Evolutionary conservation across 2,888 invertebrate species (phyloP).

Genomic region (Pelosia muscerda): DNA sequence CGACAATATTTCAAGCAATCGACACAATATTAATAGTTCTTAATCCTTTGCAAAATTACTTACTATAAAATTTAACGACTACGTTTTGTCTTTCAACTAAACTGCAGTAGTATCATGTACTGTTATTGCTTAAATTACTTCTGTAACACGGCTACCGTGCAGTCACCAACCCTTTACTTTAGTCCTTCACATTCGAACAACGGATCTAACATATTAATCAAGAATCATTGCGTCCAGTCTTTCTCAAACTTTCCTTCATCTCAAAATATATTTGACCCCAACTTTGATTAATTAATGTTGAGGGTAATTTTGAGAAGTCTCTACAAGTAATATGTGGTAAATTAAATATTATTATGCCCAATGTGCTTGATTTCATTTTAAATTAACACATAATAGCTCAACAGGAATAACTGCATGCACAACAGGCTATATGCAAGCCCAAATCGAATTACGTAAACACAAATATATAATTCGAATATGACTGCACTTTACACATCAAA

Average conservation of each 20-base stretch:
- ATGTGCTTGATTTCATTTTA: too few relatives aligned
- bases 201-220: slow-evolving; percentile 56
- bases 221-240: slow-evolving; percentile 41
- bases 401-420: background rate
- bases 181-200: slow-evolving; percentile 67
- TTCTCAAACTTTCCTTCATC: slow-evolving; percentile 6
- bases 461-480: too few relatives aligned
- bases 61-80: background rate
- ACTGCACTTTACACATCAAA: too few relatives aligned
- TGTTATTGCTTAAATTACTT: slow-evolving; percentile 7
- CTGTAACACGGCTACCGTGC: slow-evolving; percentile 11
- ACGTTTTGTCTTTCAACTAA: slow-evolving; percentile 10
- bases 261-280: background rate
- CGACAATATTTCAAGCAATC: background rate
- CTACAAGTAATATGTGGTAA: too few relatives aligned
- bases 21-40: background rate
- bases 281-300: background rate
- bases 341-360: too few relatives aligned
- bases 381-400: too few relatives aligned
- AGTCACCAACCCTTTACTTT: slow-evolving; percentile 63
- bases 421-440: too few relatives aligned
- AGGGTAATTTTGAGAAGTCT: background rate
- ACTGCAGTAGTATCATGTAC: background rate
- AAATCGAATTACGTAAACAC: too few relatives aligned
- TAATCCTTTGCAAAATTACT: background rate